phyloP scores from a whole-genome alignment of 2,888 invertebrate species.

The Eledone cirrhosa region DNA sequence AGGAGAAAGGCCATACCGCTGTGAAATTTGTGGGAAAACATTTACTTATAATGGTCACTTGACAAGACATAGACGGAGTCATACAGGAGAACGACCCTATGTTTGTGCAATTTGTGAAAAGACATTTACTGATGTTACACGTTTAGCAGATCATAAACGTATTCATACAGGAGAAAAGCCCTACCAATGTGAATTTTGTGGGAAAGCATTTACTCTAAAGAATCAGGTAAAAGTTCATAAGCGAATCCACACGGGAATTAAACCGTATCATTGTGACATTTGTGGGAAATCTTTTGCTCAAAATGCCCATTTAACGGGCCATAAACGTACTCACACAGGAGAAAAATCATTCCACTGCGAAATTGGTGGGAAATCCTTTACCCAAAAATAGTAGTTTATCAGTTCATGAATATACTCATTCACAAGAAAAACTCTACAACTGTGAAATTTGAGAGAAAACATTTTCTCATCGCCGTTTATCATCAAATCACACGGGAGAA shows the following conservation, averaged over 20 bases:
- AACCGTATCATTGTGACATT: neutral
- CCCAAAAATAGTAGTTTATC: neutral
- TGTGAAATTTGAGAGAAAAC: neutral
- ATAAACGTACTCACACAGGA: neutral
- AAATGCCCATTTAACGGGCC: neutral
- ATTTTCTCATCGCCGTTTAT: neutral
- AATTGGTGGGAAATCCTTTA: neutral
- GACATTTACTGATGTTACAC: neutral
- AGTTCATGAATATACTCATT: neutral
- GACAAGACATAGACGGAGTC: neutral
- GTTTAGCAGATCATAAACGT: neutral
- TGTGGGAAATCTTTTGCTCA: neutral
- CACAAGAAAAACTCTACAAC: neutral
- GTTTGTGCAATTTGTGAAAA: neutral
- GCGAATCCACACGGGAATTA: neutral
- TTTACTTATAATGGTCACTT: neutral
- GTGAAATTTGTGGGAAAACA: neutral
- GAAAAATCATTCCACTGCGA: neutral
- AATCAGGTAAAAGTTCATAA: neutral
- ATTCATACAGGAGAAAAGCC: conserved; percentile 21
- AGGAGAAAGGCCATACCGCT: conserved; percentile 5
- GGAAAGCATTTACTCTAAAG: neutral
- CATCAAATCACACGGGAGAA: neutral
- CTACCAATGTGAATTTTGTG: neutral
- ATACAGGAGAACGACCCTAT: conserved; percentile 9